Conservation (phyloP, 2,888 invertebrate species). For the Aporophyla nigra region DNA sequence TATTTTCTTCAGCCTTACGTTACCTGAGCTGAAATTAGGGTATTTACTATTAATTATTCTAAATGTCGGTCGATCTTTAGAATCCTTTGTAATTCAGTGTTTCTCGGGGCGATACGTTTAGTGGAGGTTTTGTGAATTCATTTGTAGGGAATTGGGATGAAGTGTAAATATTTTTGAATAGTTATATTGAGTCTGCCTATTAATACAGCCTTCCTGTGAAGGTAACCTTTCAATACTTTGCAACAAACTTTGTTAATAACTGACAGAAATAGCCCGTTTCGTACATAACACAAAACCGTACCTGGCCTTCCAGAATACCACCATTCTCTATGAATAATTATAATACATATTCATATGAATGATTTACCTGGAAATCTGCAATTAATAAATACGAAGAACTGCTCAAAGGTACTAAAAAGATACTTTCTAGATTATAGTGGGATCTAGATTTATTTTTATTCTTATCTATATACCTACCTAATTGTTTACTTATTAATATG, state of each 20-base stretch:
- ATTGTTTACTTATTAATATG: too few relatives aligned
- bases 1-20: conserved; percentile 60
- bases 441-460: too few relatives aligned
- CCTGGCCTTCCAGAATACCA: background rate
- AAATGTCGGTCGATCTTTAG: conserved; percentile 60
- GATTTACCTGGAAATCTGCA: too few relatives aligned
- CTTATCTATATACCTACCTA: too few relatives aligned
- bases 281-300: background rate
- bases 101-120: conserved; percentile 20
- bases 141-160: background rate
- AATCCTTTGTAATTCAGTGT: conserved; percentile 55
- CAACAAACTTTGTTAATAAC: conserved; percentile 21
- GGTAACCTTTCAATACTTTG: background rate
- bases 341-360: too few relatives aligned
- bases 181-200: background rate
- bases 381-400: background rate
- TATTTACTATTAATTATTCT: conserved; percentile 68
- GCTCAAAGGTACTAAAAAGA: too few relatives aligned
- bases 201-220: background rate
- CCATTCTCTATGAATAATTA: background rate
- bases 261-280: background rate
- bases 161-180: conserved; percentile 9
- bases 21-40: conserved; percentile 64
- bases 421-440: too few relatives aligned
- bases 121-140: conserved; percentile 23